Conservation (phyloP, 2,113 vertebrate species). For the Pipra filicauda region DNA sequence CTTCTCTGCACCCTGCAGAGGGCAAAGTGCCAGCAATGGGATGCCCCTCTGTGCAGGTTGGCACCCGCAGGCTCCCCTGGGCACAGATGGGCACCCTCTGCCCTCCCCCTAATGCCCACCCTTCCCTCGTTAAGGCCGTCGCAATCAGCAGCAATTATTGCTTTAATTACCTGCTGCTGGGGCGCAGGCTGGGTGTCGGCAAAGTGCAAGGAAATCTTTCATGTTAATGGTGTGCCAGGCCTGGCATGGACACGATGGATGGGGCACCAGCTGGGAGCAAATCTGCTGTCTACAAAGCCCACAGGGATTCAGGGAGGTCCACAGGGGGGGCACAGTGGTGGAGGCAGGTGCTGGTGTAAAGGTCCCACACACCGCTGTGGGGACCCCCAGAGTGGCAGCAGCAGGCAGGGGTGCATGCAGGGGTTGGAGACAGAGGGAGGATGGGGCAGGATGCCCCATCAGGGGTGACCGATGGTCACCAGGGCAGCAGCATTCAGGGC, state of each 20-base stretch:
- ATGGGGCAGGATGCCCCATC: neutral
- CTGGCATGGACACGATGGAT: slow-evolving; percentile 64
- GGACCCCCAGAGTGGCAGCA: neutral
- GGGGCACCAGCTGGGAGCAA: slow-evolving; percentile 68
- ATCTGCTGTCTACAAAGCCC: slow-evolving; percentile 22
- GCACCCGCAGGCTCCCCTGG: neutral
- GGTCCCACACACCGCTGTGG: neutral
- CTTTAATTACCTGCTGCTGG: slow-evolving; percentile 81
- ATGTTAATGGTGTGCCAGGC: slow-evolving; percentile 74
- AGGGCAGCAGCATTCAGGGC: neutral
- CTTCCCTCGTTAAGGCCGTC: slow-evolving; percentile 64
- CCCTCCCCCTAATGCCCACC: neutral
- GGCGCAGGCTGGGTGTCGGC: slow-evolving; percentile 55
- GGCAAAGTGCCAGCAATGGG: neutral
- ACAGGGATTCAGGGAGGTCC: neutral
- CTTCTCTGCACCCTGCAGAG: neutral
- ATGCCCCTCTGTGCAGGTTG: neutral
- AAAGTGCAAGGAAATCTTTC: slow-evolving; percentile 74
- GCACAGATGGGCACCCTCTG: neutral
- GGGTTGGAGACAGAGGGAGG: neutral
- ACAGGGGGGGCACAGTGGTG: neutral
- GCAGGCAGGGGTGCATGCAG: neutral
- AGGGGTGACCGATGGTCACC: accelerated
- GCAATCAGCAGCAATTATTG: slow-evolving; percentile 79
- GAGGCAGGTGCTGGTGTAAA: neutral